These are phyloP conservation scores for Dunckerocampus dactyliophorus DNA, from an alignment of 2,113 vertebrate species.

Conservation along the genomic window DNA sequence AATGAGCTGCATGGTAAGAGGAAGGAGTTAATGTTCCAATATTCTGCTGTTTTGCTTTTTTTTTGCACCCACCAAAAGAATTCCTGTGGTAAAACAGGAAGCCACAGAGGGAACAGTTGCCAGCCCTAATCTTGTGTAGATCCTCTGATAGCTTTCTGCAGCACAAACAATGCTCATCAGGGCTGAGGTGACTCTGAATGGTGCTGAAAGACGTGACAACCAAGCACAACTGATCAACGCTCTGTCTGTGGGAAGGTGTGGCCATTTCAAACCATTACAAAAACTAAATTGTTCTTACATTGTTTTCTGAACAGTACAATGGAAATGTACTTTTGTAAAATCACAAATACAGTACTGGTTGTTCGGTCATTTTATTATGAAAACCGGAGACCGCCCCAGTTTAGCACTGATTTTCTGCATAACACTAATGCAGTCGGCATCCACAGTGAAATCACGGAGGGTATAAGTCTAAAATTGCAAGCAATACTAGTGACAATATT, in stretches of 20 bases:
- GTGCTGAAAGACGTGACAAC: slow-evolving; percentile 47
- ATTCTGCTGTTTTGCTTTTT: slow-evolving; percentile 60
- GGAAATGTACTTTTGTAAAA: too few relatives aligned
- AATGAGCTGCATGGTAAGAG: slow-evolving; percentile 17
- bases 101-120: slow-evolving; percentile 78
- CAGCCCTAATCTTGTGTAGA: slow-evolving; percentile 82
- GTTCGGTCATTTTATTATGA: too few relatives aligned
- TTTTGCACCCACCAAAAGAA: slow-evolving; percentile 75
- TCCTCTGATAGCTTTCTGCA: slow-evolving; percentile 83
- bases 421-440: too few relatives aligned
- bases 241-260: slow-evolving; percentile 9
- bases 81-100: slow-evolving; percentile 87
- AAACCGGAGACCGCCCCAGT: too few relatives aligned
- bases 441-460: too few relatives aligned
- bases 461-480: too few relatives aligned
- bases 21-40: slow-evolving; percentile 76
- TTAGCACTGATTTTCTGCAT: too few relatives aligned
- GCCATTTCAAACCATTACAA: neutral
- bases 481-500: too few relatives aligned
- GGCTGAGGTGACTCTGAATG: slow-evolving; percentile 46
- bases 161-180: slow-evolving; percentile 75
- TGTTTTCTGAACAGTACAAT: too few relatives aligned
- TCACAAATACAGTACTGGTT: too few relatives aligned
- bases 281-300: too few relatives aligned
- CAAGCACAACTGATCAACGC: slow-evolving; percentile 32